Evolutionary conservation across 2,888 invertebrate species (phyloP), one percentile per base, ranked within the genome.

Genomic region (Eupithecia insigniata): DNA sequence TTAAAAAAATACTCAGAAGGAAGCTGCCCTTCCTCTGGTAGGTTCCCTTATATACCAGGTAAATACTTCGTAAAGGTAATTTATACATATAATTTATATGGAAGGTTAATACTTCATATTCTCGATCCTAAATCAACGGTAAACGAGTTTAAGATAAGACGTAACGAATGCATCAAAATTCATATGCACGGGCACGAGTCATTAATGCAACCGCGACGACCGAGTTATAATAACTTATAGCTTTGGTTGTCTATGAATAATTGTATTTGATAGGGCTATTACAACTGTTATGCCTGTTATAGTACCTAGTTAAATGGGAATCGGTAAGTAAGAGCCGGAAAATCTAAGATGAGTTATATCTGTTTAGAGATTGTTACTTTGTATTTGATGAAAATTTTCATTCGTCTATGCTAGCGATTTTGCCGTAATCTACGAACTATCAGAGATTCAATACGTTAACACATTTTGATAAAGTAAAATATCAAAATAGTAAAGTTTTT

Each of bases 131-230:
- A 46, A n/a, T 46, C 46, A 46, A 43, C n/a, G 46, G 22, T 51
- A 22, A 12, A 51, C 22, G 12, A 30, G 61, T n/a, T 32, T 32
- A 43, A 14, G 30, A 70, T 43, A 39, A 39, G 61, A 34, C 39
- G 30, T 61, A 71, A 71, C 66, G 43, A 43, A 60, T 60, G 43
- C 30, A 65, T 36, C 39, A 26, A 18, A 26, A 67, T 67, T 32
- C 18, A 67, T 64, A 76, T 72, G 69, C 71, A 75, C 36, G 5
- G 39, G 28, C 71, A 67, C 67, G 64, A 67, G 64, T 22, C 60
- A 32, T 51, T 71, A 65, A 67, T 67, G 71, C 71, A 71, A 67
- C 65, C 66, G 58, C 64, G 39, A 32, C 28, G 30, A 12, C 18
- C 18, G 32, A n/a, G 28, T 2, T 2, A 55, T 12, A n/a, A n/a